Conservation (phyloP, 2,797 vertebrate species). For the Rousettus madagascariensis region DNA sequence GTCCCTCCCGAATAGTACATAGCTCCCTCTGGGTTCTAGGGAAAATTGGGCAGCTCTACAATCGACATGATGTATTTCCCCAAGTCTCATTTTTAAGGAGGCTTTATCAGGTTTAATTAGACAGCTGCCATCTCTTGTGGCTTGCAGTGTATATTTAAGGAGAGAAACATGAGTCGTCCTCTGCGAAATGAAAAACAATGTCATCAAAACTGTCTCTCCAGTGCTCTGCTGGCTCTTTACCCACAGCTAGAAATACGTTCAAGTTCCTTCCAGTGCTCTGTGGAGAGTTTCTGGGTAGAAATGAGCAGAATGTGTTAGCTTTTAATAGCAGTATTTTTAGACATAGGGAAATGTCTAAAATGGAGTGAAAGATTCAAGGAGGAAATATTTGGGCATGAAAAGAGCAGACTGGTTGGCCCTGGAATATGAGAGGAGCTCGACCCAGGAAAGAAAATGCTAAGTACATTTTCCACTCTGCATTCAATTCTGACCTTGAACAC, state of each 20-base stretch:
- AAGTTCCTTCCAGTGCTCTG: conserved; percentile 10
- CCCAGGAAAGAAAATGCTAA: background rate
- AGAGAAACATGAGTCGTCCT: conserved; percentile 64
- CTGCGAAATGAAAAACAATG: conserved; percentile 70
- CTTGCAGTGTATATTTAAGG: conserved; percentile 69
- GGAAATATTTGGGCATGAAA: background rate
- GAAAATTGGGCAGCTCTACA: conserved; percentile 74
- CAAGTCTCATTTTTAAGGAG: conserved; percentile 77
- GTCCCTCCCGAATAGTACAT: conserved; percentile 64
- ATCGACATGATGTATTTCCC: conserved; percentile 72
- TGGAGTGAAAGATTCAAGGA: background rate
- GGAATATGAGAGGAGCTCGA: background rate
- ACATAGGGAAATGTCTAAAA: background rate
- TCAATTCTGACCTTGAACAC: background rate
- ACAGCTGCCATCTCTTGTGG: conserved; percentile 74
- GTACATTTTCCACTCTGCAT: background rate
- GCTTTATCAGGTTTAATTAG: conserved; percentile 84
- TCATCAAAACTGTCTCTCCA: conserved; percentile 60
- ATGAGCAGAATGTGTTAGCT: background rate
- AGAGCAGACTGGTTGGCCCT: background rate
- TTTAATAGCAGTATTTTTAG: background rate
- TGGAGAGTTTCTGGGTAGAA: conserved; percentile 52
- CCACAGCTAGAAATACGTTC: conserved; percentile 19
- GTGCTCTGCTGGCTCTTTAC: conserved; percentile 60
- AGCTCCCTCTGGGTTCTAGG: conserved; percentile 63